Conservation (phyloP, 2,113 vertebrate species). For the Podilymbus podiceps region DNA sequence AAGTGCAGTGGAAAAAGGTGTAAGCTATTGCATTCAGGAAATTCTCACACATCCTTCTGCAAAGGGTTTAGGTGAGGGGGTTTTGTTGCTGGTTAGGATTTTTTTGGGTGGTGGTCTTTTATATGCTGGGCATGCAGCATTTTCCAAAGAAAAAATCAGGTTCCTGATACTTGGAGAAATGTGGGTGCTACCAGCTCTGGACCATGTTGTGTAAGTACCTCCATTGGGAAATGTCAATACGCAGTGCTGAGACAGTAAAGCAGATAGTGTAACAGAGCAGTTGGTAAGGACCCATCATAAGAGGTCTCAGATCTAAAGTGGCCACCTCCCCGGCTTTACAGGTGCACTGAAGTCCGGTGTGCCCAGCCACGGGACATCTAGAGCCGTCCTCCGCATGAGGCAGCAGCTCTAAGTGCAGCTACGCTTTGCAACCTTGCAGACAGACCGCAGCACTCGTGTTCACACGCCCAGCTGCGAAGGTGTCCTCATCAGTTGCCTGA, state of each 20-base stretch:
- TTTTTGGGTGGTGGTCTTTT: not conserved
- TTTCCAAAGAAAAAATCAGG: not conserved
- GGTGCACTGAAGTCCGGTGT: not conserved
- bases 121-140: not conserved
- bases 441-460: rapidly evolving
- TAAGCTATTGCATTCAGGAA: not conserved
- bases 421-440: not conserved
- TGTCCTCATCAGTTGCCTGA: not conserved
- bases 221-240: not conserved
- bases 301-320: not conserved
- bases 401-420: not conserved
- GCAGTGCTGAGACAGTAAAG: not conserved
- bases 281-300: not conserved
- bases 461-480: not conserved
- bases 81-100: rapidly evolving
- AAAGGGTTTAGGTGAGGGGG: not conserved
- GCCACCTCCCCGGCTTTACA: not conserved
- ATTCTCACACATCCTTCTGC: not conserved
- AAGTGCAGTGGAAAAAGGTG: not conserved
- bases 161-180: not conserved
- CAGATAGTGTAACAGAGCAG: not conserved
- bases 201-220: not conserved
- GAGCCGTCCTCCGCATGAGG: not conserved
- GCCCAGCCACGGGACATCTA: rapidly evolving
- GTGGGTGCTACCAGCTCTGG: not conserved